Evolutionary conservation across 2,888 invertebrate genomes (phyloP), one percentile per base, ranked within the genome.

Genomic region (Drosophila limbata): DNA sequence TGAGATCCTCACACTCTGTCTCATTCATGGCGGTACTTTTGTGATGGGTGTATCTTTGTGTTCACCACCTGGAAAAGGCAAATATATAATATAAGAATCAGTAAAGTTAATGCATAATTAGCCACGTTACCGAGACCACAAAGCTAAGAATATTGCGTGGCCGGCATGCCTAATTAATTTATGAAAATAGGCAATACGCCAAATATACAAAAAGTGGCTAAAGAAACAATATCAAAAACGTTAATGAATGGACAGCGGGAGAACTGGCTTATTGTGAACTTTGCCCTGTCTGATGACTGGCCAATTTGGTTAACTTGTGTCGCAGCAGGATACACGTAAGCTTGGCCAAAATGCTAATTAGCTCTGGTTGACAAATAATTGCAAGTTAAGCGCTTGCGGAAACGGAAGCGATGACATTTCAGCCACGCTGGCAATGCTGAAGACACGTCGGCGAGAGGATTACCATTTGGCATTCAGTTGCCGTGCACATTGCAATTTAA

Each of bases 1-100:
- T 94, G 93, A 96, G 94, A 93, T 95, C 96, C 93, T 95, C 95
- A 94, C 97, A 97, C 93, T 96, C 96, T 92, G 95, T 94, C 92
- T 94, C 96, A 94, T 97, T 96, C 94, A 96, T 94, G 94, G 94
- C 94, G 94, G 95, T 94, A 93, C 81, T 88, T 90, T 90, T 90
- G 83, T 84, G 86, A 88, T 84, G 89, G 90, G 86, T 88, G 84
- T 79, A 88, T 89, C 82, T 82, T 84, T 86, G 80, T 87, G 79
- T 91, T 90, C 87, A 89, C 91, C 91, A 92, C 91, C 92, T 92
- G 85, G 10, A 90, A 90, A 67, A 50, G 33, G 21, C 39, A 50
- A 62, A 33, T 64, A 56, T 64, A 66, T 63, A 57, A 67, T 25
- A 66, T 56, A 52, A 19, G 44, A 31, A 31, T 25, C 21, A 15